Conservation (phyloP, 1,140 invertebrate genomes). For the Lethrus apterus region DNA sequence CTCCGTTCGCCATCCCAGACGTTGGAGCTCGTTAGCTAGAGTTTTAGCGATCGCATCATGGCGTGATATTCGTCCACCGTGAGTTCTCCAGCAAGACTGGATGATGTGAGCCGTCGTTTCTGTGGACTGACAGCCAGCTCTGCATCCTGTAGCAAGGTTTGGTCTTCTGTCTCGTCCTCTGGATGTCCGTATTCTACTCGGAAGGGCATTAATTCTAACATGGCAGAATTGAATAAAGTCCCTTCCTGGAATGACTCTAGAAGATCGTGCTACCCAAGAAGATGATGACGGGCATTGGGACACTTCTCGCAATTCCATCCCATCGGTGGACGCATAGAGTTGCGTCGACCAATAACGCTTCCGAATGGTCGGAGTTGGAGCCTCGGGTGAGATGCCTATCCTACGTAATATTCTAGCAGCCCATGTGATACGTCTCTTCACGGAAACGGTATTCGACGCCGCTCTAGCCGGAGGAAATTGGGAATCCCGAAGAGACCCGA, state of each 20-base stretch:
- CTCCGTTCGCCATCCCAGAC: slow-evolving; percentile 14
- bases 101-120: slow-evolving; percentile 40
- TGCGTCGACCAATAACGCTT: slow-evolving; percentile 22
- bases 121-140: slow-evolving; percentile 31
- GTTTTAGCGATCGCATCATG: slow-evolving; percentile 29
- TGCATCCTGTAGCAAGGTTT: slow-evolving; percentile 19
- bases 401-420: background rate
- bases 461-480: background rate
- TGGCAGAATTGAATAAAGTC: no score
- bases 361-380: background rate
- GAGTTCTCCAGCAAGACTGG: slow-evolving; percentile 36
- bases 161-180: slow-evolving; percentile 22
- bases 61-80: slow-evolving; percentile 33
- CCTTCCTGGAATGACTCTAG: slow-evolving; percentile 31
- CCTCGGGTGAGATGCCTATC: background rate
- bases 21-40: slow-evolving; percentile 2
- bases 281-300: slow-evolving; percentile 16
- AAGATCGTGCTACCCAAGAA: slow-evolving; percentile 14
- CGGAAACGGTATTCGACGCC: background rate
- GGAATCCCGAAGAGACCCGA: background rate
- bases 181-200: slow-evolving; percentile 24
- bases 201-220: slow-evolving; percentile 29
- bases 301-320: slow-evolving; percentile 24
- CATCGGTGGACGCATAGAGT: slow-evolving; percentile 23
- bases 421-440: background rate